These are phyloP conservation scores for Myripristis murdjan DNA, from an alignment of 2,797 vertebrate genomes.

Conservation along the genomic window DNA sequence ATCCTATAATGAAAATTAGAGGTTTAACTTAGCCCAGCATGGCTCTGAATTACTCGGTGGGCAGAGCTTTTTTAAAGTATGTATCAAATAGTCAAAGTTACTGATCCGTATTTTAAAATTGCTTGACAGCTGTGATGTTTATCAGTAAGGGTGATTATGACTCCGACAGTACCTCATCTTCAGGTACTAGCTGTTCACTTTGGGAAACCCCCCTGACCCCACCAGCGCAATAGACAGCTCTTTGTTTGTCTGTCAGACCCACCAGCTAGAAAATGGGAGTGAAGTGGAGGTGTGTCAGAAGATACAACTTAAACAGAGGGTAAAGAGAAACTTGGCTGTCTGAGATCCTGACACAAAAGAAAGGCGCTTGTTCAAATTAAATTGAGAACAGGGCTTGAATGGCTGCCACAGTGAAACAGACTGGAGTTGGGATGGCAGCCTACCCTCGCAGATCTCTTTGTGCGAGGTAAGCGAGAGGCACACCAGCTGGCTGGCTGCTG, in stretches of 20 bases:
- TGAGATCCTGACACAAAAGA: conserved; percentile 43
- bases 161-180: not conserved
- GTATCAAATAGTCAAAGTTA: conserved; percentile 2
- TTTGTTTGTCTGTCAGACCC: conserved; percentile 22
- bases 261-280: not conserved
- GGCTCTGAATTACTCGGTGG: not conserved
- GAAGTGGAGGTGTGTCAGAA: conserved; percentile 28
- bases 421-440: conserved; percentile 54
- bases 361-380: conserved; percentile 77
- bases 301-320: conserved; percentile 11
- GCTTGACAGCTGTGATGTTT: not conserved
- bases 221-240: conserved; percentile 9
- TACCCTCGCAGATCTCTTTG: conserved; percentile 69
- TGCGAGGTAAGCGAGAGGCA: conserved; percentile 60
- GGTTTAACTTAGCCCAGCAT: not conserved
- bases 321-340: conserved; percentile 35
- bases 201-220: conserved; percentile 5
- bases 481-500: conserved; percentile 89
- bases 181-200: not conserved
- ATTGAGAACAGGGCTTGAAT: conserved; percentile 81
- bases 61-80: not conserved
- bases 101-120: conserved; percentile 1
- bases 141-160: conserved; percentile 18
- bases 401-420: conserved; percentile 68
- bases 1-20: conserved; percentile 18